Base-by-base conservation (phyloP, 2,888 invertebrate species). In the Byasa hedistus region DNA sequence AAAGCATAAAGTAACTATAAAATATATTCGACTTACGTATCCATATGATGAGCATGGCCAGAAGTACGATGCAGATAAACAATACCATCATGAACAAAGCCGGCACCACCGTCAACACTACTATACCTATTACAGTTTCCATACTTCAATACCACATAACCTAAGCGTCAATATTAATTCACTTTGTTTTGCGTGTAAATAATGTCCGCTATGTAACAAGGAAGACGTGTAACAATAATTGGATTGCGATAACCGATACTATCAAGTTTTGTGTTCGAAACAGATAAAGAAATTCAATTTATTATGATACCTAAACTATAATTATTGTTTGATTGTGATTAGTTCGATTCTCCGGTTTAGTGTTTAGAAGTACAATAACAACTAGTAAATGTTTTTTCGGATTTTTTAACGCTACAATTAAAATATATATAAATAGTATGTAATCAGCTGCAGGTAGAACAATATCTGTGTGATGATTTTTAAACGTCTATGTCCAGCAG, bases 21-120 rank as follows among this genome's bases (percentile, higher is more conserved):
- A 27, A 2, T 27, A 27, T 27, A 27, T 7, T 19, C 21, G 23
- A 62, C 66, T 66, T 59, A 66, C 66, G 61, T 58, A 55, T 58
- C 62, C 62, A 59, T 8, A 66, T 55, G 19, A 32, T 58, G 3
- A 66, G 27, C 2, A 54, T 48, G 7, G 39, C 61, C 2, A 59
- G 27, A n/a, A 66, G 39, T 23, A 59, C 32, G 17, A 66, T 55
- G 32, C 58, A 55, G 8, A 66, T 12, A n/a, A 66, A 62, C 21
- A 66, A 54, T 17, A 66, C 1, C 59, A 66, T 48, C 48, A 59
- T 57, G 22, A 63, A 5, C 17, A 62, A 15, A 15, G 62, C 62
- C 44, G 66, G 66, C 57, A 59, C 32, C 0, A 36, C n/a, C 0
- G 58, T 54, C 10, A 62, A 44, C n/a, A 59, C 23, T 10, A 66